Evolutionary conservation across 2,888 invertebrate genomes (phyloP).

Genomic region (Beris chalybata): DNA sequence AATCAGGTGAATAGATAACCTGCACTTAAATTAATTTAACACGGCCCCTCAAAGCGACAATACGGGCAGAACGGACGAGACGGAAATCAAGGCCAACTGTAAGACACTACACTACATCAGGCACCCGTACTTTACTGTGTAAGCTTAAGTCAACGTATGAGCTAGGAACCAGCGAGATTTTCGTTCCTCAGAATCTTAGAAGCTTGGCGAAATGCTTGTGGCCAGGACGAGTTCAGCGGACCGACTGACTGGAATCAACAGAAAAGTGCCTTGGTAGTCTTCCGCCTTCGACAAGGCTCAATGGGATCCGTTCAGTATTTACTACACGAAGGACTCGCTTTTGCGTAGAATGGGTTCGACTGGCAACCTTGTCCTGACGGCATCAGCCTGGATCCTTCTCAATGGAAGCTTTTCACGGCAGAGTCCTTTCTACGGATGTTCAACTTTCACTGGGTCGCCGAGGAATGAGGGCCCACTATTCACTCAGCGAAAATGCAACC

Average conservation of each 20-base stretch:
- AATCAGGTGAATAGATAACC: no score
- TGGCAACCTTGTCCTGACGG: no score
- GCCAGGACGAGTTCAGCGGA: conserved; percentile 4
- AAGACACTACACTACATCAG: conserved; percentile 4
- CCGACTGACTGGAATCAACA: conserved; percentile 8
- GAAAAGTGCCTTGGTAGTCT: background rate
- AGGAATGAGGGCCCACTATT: no score
- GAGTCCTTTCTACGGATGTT: no score
- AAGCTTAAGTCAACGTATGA: background rate
- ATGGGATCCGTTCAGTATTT: conserved; percentile 5
- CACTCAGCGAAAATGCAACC: no score
- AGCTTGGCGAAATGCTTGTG: background rate
- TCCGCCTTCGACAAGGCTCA: conserved; percentile 14
- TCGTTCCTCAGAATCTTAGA: background rate
- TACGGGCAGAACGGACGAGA: no score
- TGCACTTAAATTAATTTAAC: no score
- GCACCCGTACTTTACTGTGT: background rate
- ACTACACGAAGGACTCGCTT: background rate
- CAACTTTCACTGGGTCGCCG: no score
- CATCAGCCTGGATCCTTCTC: no score
- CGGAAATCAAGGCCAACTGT: conserved; percentile 1
- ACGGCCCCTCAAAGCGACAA: no score
- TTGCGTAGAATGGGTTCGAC: no score
- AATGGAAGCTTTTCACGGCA: no score
- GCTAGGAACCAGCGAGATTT: background rate